Percentiles rank a stretch among this genome's conserved stretches.
Conservation (phyloP, 1,140 invertebrate genomes). For the Magallana gigas region DNA sequence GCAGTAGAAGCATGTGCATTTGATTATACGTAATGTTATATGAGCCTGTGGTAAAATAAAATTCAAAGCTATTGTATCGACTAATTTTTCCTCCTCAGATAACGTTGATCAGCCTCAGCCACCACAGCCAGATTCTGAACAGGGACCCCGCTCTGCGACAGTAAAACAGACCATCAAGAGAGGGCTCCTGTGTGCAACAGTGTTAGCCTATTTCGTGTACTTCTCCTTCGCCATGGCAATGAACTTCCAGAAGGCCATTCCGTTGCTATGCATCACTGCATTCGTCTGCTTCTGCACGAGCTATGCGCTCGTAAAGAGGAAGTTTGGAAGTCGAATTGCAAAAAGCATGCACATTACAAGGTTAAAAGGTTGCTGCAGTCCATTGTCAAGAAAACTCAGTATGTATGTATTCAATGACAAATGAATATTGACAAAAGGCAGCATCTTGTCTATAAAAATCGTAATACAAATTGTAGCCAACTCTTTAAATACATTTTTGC, state of each 20-base stretch:
- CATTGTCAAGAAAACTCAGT: background rate
- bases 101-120: background rate
- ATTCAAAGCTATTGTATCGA: no score
- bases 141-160: background rate
- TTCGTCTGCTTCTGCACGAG: background rate
- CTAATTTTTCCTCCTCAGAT: background rate
- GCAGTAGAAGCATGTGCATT: no score
- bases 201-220: constrained; percentile 23
- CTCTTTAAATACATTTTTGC: no score
- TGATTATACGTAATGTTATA: no score
- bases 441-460: no score
- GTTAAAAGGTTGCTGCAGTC: background rate
- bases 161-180: background rate
- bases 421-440: background rate
- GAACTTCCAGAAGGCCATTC: constrained; percentile 43
- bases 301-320: background rate
- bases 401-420: background rate
- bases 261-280: constrained; percentile 14
- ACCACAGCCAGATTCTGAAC: background rate
- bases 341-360: background rate
- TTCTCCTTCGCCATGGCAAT: constrained; percentile 34
- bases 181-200: background rate
- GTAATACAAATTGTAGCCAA: no score
- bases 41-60: no score
- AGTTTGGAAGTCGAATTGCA: background rate